Base-by-base conservation (phyloP, 2,797 vertebrate species). In the Poeciliopsis gracilis region DNA sequence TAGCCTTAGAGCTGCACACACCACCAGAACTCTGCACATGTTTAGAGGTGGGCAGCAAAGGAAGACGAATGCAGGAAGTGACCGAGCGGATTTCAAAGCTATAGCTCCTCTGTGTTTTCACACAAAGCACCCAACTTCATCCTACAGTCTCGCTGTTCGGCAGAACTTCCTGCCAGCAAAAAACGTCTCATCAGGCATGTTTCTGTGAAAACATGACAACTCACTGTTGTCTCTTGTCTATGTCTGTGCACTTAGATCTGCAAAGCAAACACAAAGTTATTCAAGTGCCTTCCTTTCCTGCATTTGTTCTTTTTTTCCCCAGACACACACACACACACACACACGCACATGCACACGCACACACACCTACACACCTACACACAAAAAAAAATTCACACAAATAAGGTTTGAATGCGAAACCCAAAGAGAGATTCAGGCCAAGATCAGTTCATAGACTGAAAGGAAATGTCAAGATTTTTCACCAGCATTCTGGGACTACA, bases 1-100 rank as follows among this genome's bases (percentile, higher is more conserved):
- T 45, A 80, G 69, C 55, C 80, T 86, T n/a, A 45, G 63, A 80
- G 88, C 76, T 59, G 41, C n/a, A 75, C 12, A 67, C 81, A 79
- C 51, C 79, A 75, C 61, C 51, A 9, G 30, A 49, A 61, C 61
- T 79, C 66, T 72, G 66, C 53, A 73, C 18, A 23, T 75, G 80
- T 79, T 80, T 47, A 30, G 70, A 55, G 47, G 43, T 30, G 66
- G 51, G 61, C 33, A 74, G 33, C 16, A n/a, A 43, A 30, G 1
- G 41, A 72, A 59, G 20, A 72, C n/a, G 33, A 75, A 77, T 33
- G 49, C 28, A 63, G 28, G 71, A 78, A 63, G 38, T 51, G 75
- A 45, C 77, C 59, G 30, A 82, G 71, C 28, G 81, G 75, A 86
- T 76, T 51, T 72, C 82, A 15, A 63, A 66, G 45, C 73, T 71